Evolutionary conservation across 2,113 vertebrate genomes (phyloP).

Genomic region (Nematolebias whitei): DNA sequence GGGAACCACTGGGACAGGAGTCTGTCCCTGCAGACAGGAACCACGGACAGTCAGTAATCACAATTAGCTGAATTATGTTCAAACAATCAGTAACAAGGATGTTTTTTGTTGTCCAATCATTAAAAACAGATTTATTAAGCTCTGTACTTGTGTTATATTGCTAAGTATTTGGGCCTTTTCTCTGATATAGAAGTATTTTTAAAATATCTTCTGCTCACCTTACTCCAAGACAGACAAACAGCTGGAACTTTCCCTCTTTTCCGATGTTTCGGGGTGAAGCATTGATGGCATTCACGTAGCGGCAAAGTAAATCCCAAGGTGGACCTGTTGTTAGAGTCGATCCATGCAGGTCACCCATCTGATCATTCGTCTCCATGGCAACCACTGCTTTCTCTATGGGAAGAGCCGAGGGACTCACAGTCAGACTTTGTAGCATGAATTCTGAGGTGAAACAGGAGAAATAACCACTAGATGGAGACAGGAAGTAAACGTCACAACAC

Average conservation of each 20-base stretch:
- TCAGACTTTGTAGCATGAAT: neutral
- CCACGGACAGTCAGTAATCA: too few relatives aligned
- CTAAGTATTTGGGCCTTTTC: too few relatives aligned
- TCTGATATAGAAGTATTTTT: neutral
- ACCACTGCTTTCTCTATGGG: slow-evolving; percentile 86
- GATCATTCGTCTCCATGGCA: slow-evolving; percentile 90
- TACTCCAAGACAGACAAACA: slow-evolving; percentile 93
- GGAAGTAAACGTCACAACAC: neutral
- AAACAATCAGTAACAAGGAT: too few relatives aligned
- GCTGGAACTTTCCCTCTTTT: slow-evolving; percentile 97
- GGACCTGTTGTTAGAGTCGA: slow-evolving; percentile 81
- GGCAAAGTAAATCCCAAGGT: slow-evolving; percentile 88
- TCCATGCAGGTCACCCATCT: slow-evolving; percentile 86
- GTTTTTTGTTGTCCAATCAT: too few relatives aligned
- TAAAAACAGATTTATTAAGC: too few relatives aligned
- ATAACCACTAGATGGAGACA: slow-evolving; percentile 48
- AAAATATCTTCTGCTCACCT: slow-evolving; percentile 77
- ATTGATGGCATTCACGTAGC: slow-evolving; percentile 91
- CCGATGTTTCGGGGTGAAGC: slow-evolving; percentile 91
- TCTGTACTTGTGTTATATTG: too few relatives aligned
- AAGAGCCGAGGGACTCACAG: neutral
- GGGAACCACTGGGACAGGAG: slow-evolving; percentile 93
- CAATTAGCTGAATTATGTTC: too few relatives aligned
- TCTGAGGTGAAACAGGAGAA: neutral
- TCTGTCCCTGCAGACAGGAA: slow-evolving; percentile 83